These are phyloP conservation scores for Pitangus sulphuratus DNA, from an alignment of 2,797 vertebrate genomes.

Conservation along the genomic window DNA sequence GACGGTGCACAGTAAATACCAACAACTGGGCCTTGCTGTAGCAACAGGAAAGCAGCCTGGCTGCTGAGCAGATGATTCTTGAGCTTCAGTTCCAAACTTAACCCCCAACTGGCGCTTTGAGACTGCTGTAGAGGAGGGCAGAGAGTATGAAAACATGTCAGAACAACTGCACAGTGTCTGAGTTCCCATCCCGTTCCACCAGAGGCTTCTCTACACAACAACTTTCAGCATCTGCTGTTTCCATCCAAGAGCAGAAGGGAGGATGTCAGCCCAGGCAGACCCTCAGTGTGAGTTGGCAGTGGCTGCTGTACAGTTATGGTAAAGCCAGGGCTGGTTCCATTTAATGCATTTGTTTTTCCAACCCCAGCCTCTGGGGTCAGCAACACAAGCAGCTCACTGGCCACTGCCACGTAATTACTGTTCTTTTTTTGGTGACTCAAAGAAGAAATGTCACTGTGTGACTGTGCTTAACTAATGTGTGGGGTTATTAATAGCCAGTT, in stretches of 20 bases:
- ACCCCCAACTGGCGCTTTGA: rapidly evolving
- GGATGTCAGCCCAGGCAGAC: background rate
- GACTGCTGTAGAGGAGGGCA: background rate
- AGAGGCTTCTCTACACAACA: background rate
- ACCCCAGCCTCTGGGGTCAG: background rate
- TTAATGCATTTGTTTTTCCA: background rate
- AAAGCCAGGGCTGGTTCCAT: background rate
- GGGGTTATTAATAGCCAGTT: slow-evolving; percentile 15
- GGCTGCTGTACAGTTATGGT: background rate
- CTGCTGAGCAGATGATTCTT: background rate
- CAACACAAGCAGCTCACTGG: background rate
- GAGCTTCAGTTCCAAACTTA: background rate
- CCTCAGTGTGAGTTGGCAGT: background rate
- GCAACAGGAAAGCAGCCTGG: background rate
- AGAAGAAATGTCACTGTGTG: background rate
- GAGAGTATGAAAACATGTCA: background rate
- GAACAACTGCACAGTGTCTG: background rate
- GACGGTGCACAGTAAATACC: background rate
- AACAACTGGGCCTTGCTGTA: background rate
- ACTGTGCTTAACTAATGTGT: background rate
- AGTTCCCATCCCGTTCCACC: background rate
- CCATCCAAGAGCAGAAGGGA: background rate
- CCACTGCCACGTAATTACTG: background rate
- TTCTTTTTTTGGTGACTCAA: background rate
- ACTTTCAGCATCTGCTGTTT: background rate